Evolutionary conservation across 2,888 invertebrate species (phyloP).

Genomic region (Tanypteryx hageni): DNA sequence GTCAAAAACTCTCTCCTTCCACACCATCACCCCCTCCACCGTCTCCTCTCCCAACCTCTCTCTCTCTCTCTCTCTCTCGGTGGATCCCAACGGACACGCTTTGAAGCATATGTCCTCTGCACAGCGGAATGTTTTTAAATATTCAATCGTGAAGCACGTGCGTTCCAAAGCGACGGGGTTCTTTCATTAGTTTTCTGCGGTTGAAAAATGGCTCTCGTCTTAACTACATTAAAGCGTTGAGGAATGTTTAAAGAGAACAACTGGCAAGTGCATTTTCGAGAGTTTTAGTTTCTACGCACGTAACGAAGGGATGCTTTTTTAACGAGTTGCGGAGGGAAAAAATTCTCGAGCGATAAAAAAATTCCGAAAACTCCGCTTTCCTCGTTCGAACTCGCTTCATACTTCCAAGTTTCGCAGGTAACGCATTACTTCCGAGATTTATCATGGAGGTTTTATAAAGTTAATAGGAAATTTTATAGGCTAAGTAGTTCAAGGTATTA

Average conservation of each 20-base stretch:
- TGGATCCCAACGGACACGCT: not conserved
- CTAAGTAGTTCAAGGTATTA: not conserved
- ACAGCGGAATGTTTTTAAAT: constrained; percentile 9
- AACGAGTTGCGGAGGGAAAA: not conserved
- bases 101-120: not conserved
- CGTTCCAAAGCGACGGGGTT: not conserved
- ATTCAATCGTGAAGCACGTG: constrained; percentile 36
- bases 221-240: constrained; percentile 20
- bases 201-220: constrained; percentile 22
- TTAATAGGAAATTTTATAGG: not conserved
- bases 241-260: constrained; percentile 17
- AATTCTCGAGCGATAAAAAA: not conserved
- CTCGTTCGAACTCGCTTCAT: not conserved
- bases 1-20: not conserved
- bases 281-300: constrained; percentile 4
- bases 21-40: not conserved
- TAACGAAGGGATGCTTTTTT: not conserved
- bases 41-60: not conserved
- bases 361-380: not conserved
- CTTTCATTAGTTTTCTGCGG: constrained; percentile 35
- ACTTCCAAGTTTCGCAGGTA: not conserved
- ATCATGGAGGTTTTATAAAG: not conserved
- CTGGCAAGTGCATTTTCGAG: not conserved
- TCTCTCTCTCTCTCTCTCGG: not conserved
- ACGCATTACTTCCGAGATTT: not conserved